Conservation (phyloP, 2,888 invertebrate genomes). For the Ethmia dodecea region DNA sequence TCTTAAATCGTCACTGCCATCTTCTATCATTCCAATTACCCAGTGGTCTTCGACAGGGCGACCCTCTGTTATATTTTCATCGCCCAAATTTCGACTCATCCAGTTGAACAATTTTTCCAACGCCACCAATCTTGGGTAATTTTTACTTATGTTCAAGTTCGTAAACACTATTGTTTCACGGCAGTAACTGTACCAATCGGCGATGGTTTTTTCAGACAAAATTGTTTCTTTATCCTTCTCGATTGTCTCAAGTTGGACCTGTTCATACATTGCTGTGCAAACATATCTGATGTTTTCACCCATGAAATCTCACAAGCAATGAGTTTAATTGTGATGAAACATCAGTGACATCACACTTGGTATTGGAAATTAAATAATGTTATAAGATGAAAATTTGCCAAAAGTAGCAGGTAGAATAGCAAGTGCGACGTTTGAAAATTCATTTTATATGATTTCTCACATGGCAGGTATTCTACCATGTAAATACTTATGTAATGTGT, state of each 20-base stretch:
- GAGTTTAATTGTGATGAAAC: no score
- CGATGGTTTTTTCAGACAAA: not conserved
- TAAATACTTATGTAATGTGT: no score
- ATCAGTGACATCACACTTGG: no score
- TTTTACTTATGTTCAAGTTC: not conserved
- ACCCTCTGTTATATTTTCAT: not conserved
- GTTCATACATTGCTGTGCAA: not conserved
- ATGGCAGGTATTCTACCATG: no score
- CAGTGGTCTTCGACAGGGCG: conserved; percentile 15
- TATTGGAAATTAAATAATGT: no score
- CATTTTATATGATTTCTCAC: no score
- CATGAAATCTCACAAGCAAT: no score
- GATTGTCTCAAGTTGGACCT: not conserved
- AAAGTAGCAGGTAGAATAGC: no score
- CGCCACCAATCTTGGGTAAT: not conserved
- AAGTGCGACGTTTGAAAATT: no score
- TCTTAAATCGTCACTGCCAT: conserved; percentile 22
- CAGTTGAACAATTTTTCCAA: not conserved
- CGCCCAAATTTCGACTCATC: not conserved
- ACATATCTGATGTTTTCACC: conserved; percentile 4
- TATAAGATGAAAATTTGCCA: no score
- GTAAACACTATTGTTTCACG: conserved; percentile 2
- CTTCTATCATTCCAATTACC: conserved; percentile 24
- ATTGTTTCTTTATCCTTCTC: not conserved
- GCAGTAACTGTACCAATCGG: conserved; percentile 8